A percentile compares a stretch with the other conserved stretches of the same genome.
Conservation (phyloP, 2,888 invertebrate genomes). For the Carcina quercana region DNA sequence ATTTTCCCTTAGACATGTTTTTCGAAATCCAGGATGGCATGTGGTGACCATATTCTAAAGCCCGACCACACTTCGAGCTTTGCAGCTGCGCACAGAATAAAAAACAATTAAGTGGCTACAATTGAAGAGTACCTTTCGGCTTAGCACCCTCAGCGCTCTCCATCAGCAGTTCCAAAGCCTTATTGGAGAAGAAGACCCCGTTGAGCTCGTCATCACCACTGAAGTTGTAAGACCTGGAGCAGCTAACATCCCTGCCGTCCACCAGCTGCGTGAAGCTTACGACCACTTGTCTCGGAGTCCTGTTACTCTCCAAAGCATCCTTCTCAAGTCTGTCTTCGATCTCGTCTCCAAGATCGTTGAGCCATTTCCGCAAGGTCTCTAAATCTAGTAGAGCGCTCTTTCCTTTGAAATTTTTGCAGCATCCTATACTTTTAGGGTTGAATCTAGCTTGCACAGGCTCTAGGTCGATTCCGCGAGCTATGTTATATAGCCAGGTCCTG, state of each 20-base stretch:
- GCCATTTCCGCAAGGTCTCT: conserved; percentile 85
- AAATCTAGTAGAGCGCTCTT: conserved; percentile 80
- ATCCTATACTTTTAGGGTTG: conserved; percentile 94
- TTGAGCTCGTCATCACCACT: conserved; percentile 76
- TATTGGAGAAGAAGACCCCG: conserved; percentile 77
- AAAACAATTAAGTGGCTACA: no score
- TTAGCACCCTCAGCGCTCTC: conserved; percentile 70
- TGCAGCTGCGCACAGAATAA: no score
- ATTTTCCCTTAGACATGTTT: no score
- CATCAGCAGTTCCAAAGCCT: conserved; percentile 79
- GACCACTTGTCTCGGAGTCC: conserved; percentile 86
- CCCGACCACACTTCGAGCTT: no score
- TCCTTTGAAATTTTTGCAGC: conserved; percentile 95
- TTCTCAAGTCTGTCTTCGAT: conserved; percentile 87
- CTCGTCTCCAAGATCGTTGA: conserved; percentile 86
- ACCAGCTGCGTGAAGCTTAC: conserved; percentile 78
- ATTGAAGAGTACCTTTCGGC: conserved; percentile 34
- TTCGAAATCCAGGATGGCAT: no score
- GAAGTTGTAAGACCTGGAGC: conserved; percentile 78
- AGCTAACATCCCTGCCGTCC: conserved; percentile 70
- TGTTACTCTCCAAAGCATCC: conserved; percentile 86
- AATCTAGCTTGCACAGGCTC: conserved; percentile 91
- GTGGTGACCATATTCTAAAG: no score
- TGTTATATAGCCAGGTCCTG: conserved; percentile 89
- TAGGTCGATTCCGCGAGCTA: conserved; percentile 89